These are phyloP conservation scores for Burhinus bistriatus DNA, from an alignment of 2,113 vertebrate species.

Conservation along the genomic window DNA sequence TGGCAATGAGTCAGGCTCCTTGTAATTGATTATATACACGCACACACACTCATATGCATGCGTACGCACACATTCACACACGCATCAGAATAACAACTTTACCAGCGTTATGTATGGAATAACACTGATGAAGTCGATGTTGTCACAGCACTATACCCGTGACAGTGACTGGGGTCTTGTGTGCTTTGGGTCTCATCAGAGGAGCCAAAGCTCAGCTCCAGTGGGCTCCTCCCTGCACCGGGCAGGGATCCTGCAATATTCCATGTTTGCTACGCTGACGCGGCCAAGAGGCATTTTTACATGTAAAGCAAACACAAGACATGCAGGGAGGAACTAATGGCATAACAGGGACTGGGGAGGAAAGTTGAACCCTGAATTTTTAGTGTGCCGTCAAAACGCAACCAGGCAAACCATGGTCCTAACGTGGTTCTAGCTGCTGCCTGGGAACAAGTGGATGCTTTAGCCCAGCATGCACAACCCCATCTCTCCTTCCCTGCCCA, in stretches of 20 bases:
- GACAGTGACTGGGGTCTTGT: neutral
- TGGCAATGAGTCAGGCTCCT: conserved; percentile 1
- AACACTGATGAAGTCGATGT: neutral
- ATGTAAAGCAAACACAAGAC: neutral
- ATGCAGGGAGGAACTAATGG: neutral
- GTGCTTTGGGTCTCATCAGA: neutral
- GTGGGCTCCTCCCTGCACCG: neutral
- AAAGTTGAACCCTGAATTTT: neutral
- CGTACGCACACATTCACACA: neutral
- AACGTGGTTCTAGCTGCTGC: neutral
- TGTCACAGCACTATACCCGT: fast-evolving
- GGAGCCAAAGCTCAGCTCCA: neutral
- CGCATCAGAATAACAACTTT: neutral
- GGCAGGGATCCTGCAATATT: neutral
- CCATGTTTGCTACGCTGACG: neutral
- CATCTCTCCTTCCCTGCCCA: neutral
- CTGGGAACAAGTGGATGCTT: neutral
- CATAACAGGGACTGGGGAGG: neutral
- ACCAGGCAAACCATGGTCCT: neutral
- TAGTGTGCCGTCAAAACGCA: neutral
- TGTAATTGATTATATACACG: neutral
- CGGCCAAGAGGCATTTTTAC: neutral
- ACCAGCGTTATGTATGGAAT: neutral
- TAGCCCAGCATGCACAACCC: conserved; percentile 51
- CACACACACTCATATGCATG: neutral